phyloP scores from a whole-genome alignment of 2,888 invertebrate genomes.

The Beris morrisii region DNA sequence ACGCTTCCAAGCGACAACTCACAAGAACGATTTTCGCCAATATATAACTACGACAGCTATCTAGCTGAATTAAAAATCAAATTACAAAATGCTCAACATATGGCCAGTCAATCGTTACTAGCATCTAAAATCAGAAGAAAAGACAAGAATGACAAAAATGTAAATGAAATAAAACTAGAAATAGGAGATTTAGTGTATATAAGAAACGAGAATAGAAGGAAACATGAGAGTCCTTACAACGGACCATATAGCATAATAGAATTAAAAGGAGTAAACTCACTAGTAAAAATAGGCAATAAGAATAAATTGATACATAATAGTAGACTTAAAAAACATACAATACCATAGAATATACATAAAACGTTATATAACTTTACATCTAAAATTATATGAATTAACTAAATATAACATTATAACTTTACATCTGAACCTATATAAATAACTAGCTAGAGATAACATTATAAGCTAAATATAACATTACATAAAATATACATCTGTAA shows the following conservation, averaged over 20 bases:
- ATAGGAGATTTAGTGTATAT: not conserved
- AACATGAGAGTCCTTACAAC: not conserved
- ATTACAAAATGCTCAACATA: not conserved
- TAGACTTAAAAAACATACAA: too few species aligned
- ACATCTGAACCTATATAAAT: too few species aligned
- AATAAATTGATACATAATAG: too few species aligned
- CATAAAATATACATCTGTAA: too few species aligned
- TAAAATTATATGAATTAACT: too few species aligned
- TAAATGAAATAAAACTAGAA: slow-evolving; percentile 8
- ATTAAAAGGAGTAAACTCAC: too few species aligned
- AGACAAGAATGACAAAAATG: not conserved
- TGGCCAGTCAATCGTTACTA: not conserved
- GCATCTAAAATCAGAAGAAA: not conserved
- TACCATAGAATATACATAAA: too few species aligned
- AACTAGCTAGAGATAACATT: too few species aligned
- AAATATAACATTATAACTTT: too few species aligned
- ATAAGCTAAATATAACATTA: too few species aligned
- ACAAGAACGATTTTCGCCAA: not conserved
- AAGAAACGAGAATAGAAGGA: not conserved
- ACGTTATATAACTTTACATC: too few species aligned
- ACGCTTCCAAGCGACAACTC: not conserved
- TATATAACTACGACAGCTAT: not conserved
- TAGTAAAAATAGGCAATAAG: too few species aligned
- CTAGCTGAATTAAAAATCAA: not conserved
- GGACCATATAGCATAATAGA: not conserved